Evolutionary conservation across 2,888 invertebrate species (phyloP), one percentile per base, ranked within the genome.

Genomic region (Eupithecia inturbata): DNA sequence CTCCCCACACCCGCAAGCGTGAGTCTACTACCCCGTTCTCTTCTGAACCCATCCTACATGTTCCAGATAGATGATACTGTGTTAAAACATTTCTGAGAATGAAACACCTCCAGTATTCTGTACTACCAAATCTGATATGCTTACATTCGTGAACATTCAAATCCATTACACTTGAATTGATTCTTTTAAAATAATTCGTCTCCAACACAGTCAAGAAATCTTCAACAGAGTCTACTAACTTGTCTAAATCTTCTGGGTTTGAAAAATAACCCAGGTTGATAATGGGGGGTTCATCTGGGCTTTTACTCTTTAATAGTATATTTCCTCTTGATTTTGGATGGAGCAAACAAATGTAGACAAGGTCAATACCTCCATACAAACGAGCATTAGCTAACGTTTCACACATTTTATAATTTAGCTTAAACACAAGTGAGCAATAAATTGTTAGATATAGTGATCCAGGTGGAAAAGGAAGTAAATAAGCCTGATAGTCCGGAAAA

Each of bases 31-130:
- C 91, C 0, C 91, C 83, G n/a, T 67, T 41, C 0, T 80, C 82
- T 41, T 82, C 79, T 0, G 70, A 74, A 0, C 86, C 87, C 91
- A 91, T 92, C 0, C 85, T 83, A 74, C 90, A 90, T 6, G 91
- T 88, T 0, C 90, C 89, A 0, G 82, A 77, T 3, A 82, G 81
- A 75, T 92, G 91, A 82, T 96, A 97, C 68, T 96, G 95, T 0
- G 97, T 96, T 68, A 95, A 94, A 0, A 85, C 96, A 95, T 82
- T 73, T 26, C 84, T 82, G 31, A 82, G 72, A 10, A 82, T 73
- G 63, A 84, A 87, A 76, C 91, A 91, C 67, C 80, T 85, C 88
- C 88, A 90, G 76, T 89, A 91, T 3, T 86, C 85, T 26, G 77
- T 81, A 67, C 83, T 88, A 0, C 73, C 76, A 39, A 85, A 80